Base-by-base conservation (phyloP, 92 coral and sea anemone species). In the Parazoanthus darwini region DNA sequence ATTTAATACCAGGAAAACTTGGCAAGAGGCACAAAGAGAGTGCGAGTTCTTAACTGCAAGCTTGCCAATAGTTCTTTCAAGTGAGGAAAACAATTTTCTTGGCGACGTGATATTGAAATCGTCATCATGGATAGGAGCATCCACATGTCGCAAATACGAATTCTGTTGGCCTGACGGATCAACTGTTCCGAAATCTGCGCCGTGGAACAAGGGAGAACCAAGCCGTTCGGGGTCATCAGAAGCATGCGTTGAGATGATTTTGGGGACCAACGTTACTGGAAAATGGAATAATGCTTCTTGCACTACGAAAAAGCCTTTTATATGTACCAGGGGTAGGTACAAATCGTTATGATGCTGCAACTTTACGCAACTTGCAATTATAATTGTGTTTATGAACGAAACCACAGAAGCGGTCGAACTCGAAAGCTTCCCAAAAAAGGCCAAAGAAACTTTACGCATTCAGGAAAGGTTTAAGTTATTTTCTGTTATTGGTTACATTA, bases 151-250 rank as follows among this genome's bases (percentile, higher is more conserved):
- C 20, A 13, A 5, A 26, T 5, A 79, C 3, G 39, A 79, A 4
- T 79, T 79, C 20, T 79, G 82, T 59, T 79, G 67, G 67, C 59
- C 82, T 4, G 82, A 79, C 6, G 82, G 82, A 79, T 79, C 82
- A 22, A 25, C 6, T 48, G 82, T 51, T 79, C 67, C 8, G 39
- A 6, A 0, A 6, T 44, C 22, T 20, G 6, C 82, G 4, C 20
- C 20, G 8, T 79, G 82, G 82, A 14, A 10, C 1, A 4, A 10
- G 39, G 82, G 66, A 20, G 50, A 76, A 38, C 79, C 79, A 42
- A 77, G 8, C 23, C 7, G 26, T 11, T 0, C 7, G 26, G 25
- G 25, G 72, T 46, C 50, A 46, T 46, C 50, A 46, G 50, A 4
- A 44, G 48, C 48, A 2, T 46, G 50, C 50, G 50, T 46, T 2